A percentile compares a stretch with the other conserved stretches of the same genome.
These are phyloP conservation scores for Xylota sylvarum DNA, from an alignment of 2,888 invertebrate genomes.

Conservation along the genomic window DNA sequence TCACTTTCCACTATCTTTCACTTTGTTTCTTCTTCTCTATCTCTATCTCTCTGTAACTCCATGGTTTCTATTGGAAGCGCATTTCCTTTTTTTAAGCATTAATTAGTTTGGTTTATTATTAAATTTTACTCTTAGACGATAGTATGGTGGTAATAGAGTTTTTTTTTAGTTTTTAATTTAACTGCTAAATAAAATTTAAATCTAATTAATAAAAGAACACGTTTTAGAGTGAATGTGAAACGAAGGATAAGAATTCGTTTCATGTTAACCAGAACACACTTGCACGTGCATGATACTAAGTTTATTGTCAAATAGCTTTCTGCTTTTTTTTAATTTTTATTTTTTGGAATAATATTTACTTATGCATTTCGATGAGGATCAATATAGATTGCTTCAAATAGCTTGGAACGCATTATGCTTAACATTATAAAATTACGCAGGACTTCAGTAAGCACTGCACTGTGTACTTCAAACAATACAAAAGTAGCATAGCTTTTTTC, in stretches of 20 bases:
- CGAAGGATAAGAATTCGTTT: background rate
- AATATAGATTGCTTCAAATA: too few species aligned
- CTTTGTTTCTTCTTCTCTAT: conserved; percentile 27
- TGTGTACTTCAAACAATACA: too few species aligned
- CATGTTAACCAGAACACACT: background rate
- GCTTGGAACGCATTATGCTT: too few species aligned
- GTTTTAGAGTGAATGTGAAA: conserved; percentile 12
- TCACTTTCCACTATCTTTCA: conserved; percentile 61
- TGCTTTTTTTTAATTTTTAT: background rate
- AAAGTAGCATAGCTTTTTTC: too few species aligned
- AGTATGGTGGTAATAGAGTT: background rate
- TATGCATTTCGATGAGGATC: too few species aligned
- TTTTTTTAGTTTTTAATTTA: background rate
- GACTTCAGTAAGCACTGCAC: too few species aligned
- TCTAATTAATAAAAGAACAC: conserved; percentile 13
- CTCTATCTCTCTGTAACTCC: conserved; percentile 2
- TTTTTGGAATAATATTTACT: too few species aligned
- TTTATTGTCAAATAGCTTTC: conserved; percentile 4
- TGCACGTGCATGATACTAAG: conserved; percentile 54
- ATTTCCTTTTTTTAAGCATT: background rate
- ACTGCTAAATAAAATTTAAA: conserved; percentile 30
- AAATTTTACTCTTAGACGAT: conserved; percentile 9
- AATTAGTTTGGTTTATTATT: background rate
- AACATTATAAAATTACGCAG: too few species aligned
- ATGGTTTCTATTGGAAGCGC: conserved; percentile 16